phyloP scores from a whole-genome alignment of 2,888 invertebrate genomes.

The Chrysotoxum bicinctum region DNA sequence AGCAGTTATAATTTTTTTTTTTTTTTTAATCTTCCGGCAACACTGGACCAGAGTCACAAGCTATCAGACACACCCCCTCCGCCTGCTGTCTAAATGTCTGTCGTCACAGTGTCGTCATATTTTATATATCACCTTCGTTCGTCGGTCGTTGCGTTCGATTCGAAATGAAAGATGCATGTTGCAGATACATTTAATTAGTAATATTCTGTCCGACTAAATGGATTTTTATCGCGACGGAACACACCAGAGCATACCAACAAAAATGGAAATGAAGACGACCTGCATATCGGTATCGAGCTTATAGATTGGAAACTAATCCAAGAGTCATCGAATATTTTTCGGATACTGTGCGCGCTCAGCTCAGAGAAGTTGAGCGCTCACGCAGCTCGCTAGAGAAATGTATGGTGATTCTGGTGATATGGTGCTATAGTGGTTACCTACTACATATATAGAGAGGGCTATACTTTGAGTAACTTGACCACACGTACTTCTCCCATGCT shows the following conservation, averaged over 20 bases:
- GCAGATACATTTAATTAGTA: slow-evolving; percentile 74
- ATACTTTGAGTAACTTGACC: slow-evolving; percentile 77
- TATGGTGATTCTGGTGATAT: slow-evolving; percentile 55
- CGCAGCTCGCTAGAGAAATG: slow-evolving; percentile 48
- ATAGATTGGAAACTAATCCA: slow-evolving; percentile 71
- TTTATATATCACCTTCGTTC: slow-evolving; percentile 65
- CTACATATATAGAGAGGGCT: slow-evolving; percentile 51
- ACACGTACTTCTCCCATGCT: slow-evolving; percentile 81
- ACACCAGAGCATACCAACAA: slow-evolving; percentile 38
- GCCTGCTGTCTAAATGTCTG: slow-evolving; percentile 52
- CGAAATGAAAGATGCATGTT: slow-evolving; percentile 72
- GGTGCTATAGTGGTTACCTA: slow-evolving; percentile 59
- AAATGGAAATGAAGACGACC: slow-evolving; percentile 69
- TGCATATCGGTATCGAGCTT: slow-evolving; percentile 65
- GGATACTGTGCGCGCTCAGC: slow-evolving; percentile 47
- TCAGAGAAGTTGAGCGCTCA: slow-evolving; percentile 49
- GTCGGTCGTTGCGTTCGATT: slow-evolving; percentile 15
- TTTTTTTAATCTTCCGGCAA: neutral
- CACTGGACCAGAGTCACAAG: neutral
- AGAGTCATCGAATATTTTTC: slow-evolving; percentile 67
- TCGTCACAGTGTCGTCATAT: slow-evolving; percentile 72
- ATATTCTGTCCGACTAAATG: slow-evolving; percentile 73
- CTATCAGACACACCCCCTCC: slow-evolving; percentile 34
- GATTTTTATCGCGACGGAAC: slow-evolving; percentile 68
- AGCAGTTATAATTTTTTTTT: neutral